These are phyloP conservation scores for Pitangus sulphuratus DNA, from an alignment of 2,797 vertebrate species.

Conservation along the genomic window DNA sequence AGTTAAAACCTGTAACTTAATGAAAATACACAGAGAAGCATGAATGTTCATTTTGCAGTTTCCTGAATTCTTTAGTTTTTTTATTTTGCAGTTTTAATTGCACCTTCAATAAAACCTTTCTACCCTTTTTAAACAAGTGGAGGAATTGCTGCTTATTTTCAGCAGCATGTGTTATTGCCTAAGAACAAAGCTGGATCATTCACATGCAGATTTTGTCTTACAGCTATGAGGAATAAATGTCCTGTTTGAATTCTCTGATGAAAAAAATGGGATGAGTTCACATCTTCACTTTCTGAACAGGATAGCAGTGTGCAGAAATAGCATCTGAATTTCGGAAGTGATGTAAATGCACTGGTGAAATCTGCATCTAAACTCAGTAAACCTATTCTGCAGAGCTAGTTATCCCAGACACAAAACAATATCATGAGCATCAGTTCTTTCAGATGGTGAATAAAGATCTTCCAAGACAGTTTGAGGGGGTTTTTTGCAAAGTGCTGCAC, in stretches of 20 bases:
- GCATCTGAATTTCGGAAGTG: not conserved
- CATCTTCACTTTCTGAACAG: not conserved
- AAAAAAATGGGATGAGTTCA: not conserved
- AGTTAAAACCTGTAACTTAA: not conserved
- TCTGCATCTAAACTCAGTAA: not conserved
- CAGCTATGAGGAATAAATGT: not conserved
- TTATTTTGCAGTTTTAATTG: not conserved
- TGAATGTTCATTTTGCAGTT: not conserved
- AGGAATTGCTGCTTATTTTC: not conserved
- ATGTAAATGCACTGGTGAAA: not conserved
- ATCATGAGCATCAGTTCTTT: not conserved
- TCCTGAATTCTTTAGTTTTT: not conserved
- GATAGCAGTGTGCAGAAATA: not conserved
- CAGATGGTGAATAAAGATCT: not conserved
- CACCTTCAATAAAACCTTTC: not conserved
- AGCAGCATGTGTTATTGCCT: not conserved
- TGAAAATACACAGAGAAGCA: not conserved
- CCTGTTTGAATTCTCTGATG: not conserved
- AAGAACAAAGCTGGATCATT: not conserved
- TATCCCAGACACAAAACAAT: not conserved
- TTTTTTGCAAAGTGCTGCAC: not conserved
- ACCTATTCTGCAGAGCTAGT: not conserved
- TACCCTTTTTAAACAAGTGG: not conserved
- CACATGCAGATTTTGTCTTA: not conserved
- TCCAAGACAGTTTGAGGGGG: not conserved